Percentiles rank a stretch among this genome's conserved stretches.
Evolutionary conservation across 2,888 invertebrate species (phyloP).

Genomic region (Rotaria magnacalcarata): DNA sequence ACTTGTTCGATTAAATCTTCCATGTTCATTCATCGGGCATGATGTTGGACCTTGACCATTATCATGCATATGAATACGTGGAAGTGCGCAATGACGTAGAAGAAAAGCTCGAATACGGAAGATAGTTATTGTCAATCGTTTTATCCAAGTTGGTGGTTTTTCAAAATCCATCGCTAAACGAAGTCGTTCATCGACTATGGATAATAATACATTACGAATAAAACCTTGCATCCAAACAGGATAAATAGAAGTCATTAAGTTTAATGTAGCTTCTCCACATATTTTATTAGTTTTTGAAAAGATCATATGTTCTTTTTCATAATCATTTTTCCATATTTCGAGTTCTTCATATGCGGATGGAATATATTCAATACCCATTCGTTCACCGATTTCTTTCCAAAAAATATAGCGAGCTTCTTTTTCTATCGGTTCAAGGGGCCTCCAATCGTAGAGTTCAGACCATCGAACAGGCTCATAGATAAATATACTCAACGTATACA

Average conservation of each 20-base stretch:
- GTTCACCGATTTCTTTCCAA: not conserved
- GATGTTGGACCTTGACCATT: not conserved
- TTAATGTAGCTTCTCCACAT: constrained; percentile 9
- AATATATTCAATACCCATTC: constrained; percentile 1
- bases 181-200: not conserved
- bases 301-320: not conserved
- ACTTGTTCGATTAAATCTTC: not conserved
- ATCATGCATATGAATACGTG: not conserved
- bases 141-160: not conserved
- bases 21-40: not conserved
- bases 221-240: not conserved
- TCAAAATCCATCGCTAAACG: not conserved
- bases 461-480: not conserved
- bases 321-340: not conserved
- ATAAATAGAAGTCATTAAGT: not conserved
- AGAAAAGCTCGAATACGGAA: not conserved
- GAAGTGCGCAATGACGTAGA: not conserved
- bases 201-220: not conserved
- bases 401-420: not conserved
- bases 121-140: not conserved
- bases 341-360: not conserved
- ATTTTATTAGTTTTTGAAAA: not conserved
- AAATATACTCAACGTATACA: not conserved
- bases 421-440: not conserved
- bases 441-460: not conserved